Evolutionary conservation across 2,888 invertebrate genomes (phyloP).

Genomic region (Plagiodera versicolora): DNA sequence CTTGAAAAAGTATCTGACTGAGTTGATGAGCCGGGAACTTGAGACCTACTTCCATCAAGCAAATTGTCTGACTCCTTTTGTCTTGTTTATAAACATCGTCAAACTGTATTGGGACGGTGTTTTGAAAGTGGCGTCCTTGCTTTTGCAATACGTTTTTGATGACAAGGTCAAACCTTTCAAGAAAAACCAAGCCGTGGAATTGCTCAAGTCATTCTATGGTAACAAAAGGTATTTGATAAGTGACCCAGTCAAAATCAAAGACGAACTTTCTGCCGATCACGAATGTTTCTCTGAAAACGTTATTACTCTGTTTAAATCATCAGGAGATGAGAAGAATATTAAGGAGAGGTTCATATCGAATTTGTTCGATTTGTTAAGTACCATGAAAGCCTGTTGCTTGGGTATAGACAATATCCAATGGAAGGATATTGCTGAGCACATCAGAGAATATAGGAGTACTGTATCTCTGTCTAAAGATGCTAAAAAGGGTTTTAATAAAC

Average conservation of each 20-base stretch:
- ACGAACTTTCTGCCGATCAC: constrained; percentile 55
- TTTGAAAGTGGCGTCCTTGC: constrained; percentile 60
- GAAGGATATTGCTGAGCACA: constrained; percentile 48
- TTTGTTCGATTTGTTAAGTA: constrained; percentile 60
- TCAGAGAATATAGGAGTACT: constrained; percentile 50
- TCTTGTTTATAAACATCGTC: constrained; percentile 67
- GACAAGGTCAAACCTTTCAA: constrained; percentile 65
- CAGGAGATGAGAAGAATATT: constrained; percentile 51
- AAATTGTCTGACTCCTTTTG: constrained; percentile 65
- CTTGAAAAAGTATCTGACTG: constrained; percentile 52
- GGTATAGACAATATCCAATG: constrained; percentile 51
- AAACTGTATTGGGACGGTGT: constrained; percentile 68
- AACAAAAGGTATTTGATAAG: constrained; percentile 57
- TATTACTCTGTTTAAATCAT: constrained; percentile 50
- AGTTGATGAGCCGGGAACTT: constrained; percentile 60
- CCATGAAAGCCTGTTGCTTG: constrained; percentile 55
- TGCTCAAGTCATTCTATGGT: constrained; percentile 66
- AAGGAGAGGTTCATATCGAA: constrained; percentile 63
- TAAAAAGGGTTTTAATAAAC: constrained; percentile 55
- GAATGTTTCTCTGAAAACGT: constrained; percentile 55
- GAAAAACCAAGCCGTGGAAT: constrained; percentile 68
- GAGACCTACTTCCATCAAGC: constrained; percentile 65
- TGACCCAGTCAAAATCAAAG: constrained; percentile 45
- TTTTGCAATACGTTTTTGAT: constrained; percentile 65
- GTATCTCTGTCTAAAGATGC: constrained; percentile 54